Evolutionary conservation across 2,113 vertebrate genomes (phyloP), one percentile per base, ranked within the genome.

Genomic region (Indicator maculatus): DNA sequence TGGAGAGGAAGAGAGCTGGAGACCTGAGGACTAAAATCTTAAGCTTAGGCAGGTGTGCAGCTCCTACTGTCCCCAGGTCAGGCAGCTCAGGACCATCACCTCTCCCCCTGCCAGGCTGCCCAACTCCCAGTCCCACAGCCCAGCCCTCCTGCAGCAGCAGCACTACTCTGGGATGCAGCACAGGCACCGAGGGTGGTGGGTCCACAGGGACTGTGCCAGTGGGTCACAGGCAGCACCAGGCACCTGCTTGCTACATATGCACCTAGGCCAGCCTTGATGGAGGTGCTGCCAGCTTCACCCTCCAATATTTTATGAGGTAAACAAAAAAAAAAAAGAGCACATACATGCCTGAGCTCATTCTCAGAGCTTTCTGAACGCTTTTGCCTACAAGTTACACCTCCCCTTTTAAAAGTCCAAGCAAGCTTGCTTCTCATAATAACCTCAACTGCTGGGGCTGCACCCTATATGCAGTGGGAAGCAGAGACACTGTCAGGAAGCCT

Each of bases 101-200:
- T 0, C 0, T 17, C 12, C 17, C 9, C 3, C 6, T 10, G 0
- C 26, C 2, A 1, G 27, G 11, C 15, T 52, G 24, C 11, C 6
- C 33, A 8, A 30, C 55, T 33, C 58, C 45, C 72, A 45, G 39
- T 13, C 65, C n/a, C 24, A 27, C 41, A 31, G 1, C 12, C 26
- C 23, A 39, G 2, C 28, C 14, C n/a, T 86, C 31, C 65, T 14
- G 14, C 66, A 82, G 38, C 47, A 75, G 13, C 56, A 74, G 3
- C 63, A 7, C 16, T 50, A 6, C 36, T 16, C 53, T n/a, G 63
- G 64, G 61, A 28, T 9, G 58, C 38, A 73, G n/a, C 18, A 15
- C 14, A 0, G 0, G 64, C 36, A 39, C 23, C 1, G 0, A 31
- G 41, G 55, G 28, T n/a, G 44, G 15, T n/a, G 72, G 11, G 13